Base-by-base conservation (phyloP, 2,113 vertebrate genomes). In the Syrmaticus mikado region DNA sequence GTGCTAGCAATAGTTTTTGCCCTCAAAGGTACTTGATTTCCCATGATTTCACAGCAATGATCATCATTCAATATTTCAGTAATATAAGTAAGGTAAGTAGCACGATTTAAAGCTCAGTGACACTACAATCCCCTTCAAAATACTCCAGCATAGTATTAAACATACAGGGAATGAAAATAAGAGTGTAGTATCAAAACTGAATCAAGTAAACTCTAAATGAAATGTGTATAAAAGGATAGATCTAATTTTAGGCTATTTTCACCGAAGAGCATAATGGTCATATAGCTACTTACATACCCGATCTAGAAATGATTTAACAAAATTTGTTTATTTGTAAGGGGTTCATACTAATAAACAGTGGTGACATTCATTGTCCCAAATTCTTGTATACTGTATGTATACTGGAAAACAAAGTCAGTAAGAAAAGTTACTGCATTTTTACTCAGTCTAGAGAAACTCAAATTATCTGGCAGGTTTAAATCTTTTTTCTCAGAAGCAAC, bases 51-150 rank as follows among this genome's bases (percentile, higher is more conserved):
- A 83, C 43, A 38, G 18, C 90, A 73, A 40, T 53, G n/a, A 27
- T 87, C 67, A 87, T 85, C 79, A 73, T 66, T 53, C 66, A 86
- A 83, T 92, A 85, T 76, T 81, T 80, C 78, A 71, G 48, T 78
- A 82, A 85, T 48, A 60, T 7, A 65, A 82, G 50, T 48, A 81
- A 71, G 48, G 48, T 48, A 88, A 93, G 72, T 57, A 83, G 52
- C 27, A 80, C 28, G 68, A 83, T 92, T 85, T 87, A 89, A 94
- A 94, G 85, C 82, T 89, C 92, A 90, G 66, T 4, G 24, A 87
- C 48, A 46, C 53, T 66, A 48, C 57, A 91, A 86, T 90, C 38
- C 38, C 38, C 82, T 93, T 88, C 48, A 86, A 85, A 86, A 71
- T 75, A 48, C 62, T 94, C 66, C 65, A 73, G 48, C 34, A 82